Evolutionary conservation across 2,113 vertebrate genomes (phyloP), one percentile per base, ranked within the genome.

Genomic region (Podarcis cretensis): DNA sequence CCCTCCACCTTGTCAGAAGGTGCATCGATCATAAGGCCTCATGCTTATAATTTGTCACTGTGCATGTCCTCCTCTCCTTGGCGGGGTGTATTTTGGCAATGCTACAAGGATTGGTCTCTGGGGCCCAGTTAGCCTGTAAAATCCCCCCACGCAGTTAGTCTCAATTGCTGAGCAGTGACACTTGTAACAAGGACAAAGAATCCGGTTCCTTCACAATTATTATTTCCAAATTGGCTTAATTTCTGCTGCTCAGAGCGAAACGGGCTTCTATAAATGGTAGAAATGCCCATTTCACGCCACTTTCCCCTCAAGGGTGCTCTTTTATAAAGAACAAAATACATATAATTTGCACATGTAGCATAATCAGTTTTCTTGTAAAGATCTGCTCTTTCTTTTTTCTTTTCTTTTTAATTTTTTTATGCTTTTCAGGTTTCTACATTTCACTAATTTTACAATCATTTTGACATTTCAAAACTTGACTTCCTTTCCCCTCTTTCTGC

Each of bases 221-320:
- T 95, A 93, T 94, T 94, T 91, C 90, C 93, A 92, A 93, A 94
- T 93, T 93, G 93, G 90, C 90, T 94, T 92, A 93, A 63, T 63
- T 94, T 93, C 92, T 90, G 87, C 88, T 84, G 32, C 9, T 69
- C 37, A 74, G 35, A 69, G 37, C 57, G 48, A 40, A 93, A 91
- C 54, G 2, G 40, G 83, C 23, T 84, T 85, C 82, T 65, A 40
- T 92, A 84, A 90, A 83, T 30, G 74, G 91, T 37, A 74, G 89
- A 40, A 12, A 89, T 57, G 73, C 30, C 79, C 57, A 23, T 20
- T 81, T 81, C 57, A 23, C n/a, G n/a, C 79, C 20, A 10, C 57
- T 0, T 65, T 8, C 79, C 9, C 32, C 57, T 21, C n/a, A 18
- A 9, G n/a, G 63, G 18, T 65, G n/a, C 59, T 65, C 79, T 81